Percentiles rank a stretch among this genome's conserved stretches.
Conservation (phyloP, 2,797 vertebrate species). For the Propithecus perrieri region DNA sequence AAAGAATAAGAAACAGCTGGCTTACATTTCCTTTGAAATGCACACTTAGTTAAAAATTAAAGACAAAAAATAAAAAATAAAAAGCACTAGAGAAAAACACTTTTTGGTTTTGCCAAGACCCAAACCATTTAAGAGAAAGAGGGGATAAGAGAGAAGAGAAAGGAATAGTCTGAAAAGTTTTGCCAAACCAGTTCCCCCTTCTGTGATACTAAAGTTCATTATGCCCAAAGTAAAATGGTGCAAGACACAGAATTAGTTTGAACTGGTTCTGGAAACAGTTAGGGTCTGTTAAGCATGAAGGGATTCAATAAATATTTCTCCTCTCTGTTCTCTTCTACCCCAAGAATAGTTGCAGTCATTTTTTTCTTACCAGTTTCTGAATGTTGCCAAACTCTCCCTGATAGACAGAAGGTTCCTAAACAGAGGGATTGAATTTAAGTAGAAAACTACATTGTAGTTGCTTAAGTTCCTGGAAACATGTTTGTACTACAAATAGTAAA, state of each 20-base stretch:
- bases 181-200: conserved; percentile 50
- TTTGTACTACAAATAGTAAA: conserved; percentile 74
- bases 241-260: conserved; percentile 49
- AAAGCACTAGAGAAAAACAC: conserved; percentile 71
- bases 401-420: conserved; percentile 59
- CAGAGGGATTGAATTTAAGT: conserved; percentile 59
- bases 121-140: conserved; percentile 68
- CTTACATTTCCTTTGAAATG: conserved; percentile 79
- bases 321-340: conserved; percentile 15
- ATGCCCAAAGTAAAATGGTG: conserved; percentile 51
- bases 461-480: conserved; percentile 67
- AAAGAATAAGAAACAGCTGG: conserved; percentile 79
- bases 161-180: conserved; percentile 58
- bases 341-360: conserved; percentile 26
- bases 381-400: conserved; percentile 52
- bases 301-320: conserved; percentile 51
- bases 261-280: conserved; percentile 68
- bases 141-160: conserved; percentile 20
- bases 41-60: conserved; percentile 75
- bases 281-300: conserved; percentile 52
- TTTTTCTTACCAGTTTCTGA: conserved; percentile 47
- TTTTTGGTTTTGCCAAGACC: conserved; percentile 78
- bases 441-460: conserved; percentile 43
- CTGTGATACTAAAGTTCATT: conserved; percentile 62
- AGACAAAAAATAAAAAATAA: conserved; percentile 63